Percentiles rank a stretch among this genome's conserved stretches.
Evolutionary conservation across 2,113 vertebrate genomes (phyloP).

Genomic region (Formicarius rufipectus): DNA sequence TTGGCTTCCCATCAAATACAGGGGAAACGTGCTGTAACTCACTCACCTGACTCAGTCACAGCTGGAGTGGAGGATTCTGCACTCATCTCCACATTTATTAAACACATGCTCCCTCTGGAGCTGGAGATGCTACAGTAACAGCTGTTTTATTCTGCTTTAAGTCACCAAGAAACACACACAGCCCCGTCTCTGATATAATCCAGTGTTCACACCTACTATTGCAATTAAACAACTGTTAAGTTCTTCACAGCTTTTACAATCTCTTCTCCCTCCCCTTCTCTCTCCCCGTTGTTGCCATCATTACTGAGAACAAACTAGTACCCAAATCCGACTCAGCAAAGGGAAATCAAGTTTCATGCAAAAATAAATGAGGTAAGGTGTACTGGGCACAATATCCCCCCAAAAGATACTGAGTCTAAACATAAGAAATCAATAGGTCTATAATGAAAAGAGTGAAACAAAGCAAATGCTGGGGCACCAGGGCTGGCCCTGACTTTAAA

Average conservation of each 20-base stretch:
- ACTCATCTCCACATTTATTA: slow-evolving; percentile 28
- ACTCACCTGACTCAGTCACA: background rate
- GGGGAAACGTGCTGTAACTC: background rate
- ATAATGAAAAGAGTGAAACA: background rate
- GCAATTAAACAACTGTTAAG: background rate
- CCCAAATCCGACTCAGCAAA: background rate
- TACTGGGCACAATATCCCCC: background rate
- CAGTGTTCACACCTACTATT: background rate
- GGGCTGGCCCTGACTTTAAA: background rate
- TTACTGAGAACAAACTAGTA: background rate
- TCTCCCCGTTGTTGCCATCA: background rate
- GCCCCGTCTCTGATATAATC: background rate
- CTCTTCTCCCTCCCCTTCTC: background rate
- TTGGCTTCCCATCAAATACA: background rate
- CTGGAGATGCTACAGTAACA: slow-evolving; percentile 39
- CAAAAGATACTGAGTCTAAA: background rate
- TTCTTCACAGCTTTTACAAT: background rate
- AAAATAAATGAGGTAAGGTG: background rate
- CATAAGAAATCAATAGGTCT: background rate
- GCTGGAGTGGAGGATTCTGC: background rate
- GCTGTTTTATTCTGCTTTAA: background rate
- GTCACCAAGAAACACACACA: background rate
- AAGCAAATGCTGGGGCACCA: background rate
- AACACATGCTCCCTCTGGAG: slow-evolving; percentile 57
- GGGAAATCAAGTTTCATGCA: background rate